These are phyloP conservation scores for Popillia japonica DNA, from an alignment of 1,140 invertebrate species.

Conservation along the genomic window DNA sequence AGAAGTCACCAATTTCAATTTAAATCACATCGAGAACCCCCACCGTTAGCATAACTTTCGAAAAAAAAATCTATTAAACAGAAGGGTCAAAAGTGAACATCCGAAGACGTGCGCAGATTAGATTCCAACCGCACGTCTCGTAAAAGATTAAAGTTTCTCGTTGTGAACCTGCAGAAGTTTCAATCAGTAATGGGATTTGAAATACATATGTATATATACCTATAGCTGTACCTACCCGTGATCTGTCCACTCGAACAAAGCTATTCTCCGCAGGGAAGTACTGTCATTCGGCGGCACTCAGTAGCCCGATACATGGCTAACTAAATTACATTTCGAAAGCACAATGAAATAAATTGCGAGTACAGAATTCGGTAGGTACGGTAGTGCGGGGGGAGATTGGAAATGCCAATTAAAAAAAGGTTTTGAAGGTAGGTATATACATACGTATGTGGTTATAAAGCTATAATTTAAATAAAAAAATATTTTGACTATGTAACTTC, in stretches of 20 bases:
- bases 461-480: no score
- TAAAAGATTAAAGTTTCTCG: conserved; percentile 6
- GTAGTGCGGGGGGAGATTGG: background rate
- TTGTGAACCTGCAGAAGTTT: background rate
- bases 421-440: background rate
- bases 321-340: conserved; percentile 29
- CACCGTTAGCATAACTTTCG: no score
- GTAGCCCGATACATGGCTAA: conserved; percentile 19
- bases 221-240: background rate
- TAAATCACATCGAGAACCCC: no score
- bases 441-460: background rate
- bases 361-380: background rate
- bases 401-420: conserved; percentile 1
- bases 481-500: no score
- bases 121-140: background rate
- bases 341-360: conserved; percentile 6
- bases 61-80: no score
- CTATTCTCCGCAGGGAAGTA: background rate
- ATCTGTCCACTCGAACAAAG: conserved; percentile 19
- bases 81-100: background rate
- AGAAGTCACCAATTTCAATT: no score
- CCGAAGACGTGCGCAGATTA: background rate
- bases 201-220: background rate
- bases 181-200: conserved; percentile 14
- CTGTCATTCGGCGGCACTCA: background rate